Evolutionary conservation across 2,797 vertebrate genomes (phyloP), one percentile per base, ranked within the genome.

Genomic region (Euthynnus affinis): DNA sequence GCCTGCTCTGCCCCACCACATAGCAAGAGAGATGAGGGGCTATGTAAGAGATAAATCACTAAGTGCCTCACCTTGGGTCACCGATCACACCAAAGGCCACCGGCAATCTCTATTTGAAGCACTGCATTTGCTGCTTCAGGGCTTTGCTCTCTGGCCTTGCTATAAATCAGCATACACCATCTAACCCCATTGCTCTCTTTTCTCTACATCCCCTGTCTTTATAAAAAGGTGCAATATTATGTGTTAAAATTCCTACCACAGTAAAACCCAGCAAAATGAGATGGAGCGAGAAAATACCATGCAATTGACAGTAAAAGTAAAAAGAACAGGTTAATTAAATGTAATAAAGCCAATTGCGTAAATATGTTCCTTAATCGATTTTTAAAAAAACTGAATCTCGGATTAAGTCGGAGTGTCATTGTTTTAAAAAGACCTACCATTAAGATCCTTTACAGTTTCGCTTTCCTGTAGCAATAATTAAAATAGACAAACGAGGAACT

Each of bases 61-160:
- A 88, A 94, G 92, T 91, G 93, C 90, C 94, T 96, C 95, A 96
- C 94, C 95, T 95, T 94, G 93, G 95, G 96, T 96, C 95, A 93
- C 92, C 67, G 92, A 95, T 96, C 94, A 93, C 94, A 94, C 91
- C 91, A 94, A 93, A 96, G 94, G 95, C 95, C 94, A 95, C 91
- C 81, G 82, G 94, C 94, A 95, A 96, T 96, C 95, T 96, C 90
- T 95, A 94, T 96, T 95, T 96, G 95, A 96, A 95, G 93, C 94
- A 95, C 92, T 94, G 94, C 91, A 91, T 95, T 91, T 92, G 92
- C 93, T 94, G 94, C 95, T 95, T 89, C 93, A 94, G 95, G 96
- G 93, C 93, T 92, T 93, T 89, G 94, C 94, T 94, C 94, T 94
- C 88, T 95, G 94, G 94, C 95, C 96, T 91, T 73, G 84, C 94